These are phyloP conservation scores for Himalopsyche kuldschensis DNA, from an alignment of 2,888 invertebrate genomes.

Conservation along the genomic window DNA sequence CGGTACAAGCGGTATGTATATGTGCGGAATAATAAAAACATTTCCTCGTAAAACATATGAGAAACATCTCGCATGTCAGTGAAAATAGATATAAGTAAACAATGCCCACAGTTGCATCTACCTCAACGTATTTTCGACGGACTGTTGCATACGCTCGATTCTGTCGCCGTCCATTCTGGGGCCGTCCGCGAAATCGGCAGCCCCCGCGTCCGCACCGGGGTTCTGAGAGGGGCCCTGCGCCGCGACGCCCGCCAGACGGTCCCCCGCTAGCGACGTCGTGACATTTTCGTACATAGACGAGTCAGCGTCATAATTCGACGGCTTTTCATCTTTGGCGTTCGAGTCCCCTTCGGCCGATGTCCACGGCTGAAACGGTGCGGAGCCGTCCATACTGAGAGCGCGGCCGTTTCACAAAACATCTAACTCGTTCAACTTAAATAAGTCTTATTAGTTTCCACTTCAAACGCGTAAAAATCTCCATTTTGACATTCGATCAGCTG, in stretches of 20 bases:
- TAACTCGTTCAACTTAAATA: slow-evolving; percentile 17
- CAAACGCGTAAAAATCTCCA: slow-evolving; percentile 60
- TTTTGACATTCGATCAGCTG: slow-evolving; percentile 63
- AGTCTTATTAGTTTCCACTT: slow-evolving; percentile 43
- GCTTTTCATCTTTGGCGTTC: slow-evolving; percentile 49
- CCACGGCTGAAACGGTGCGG: slow-evolving; percentile 57
- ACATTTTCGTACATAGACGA: slow-evolving; percentile 3
- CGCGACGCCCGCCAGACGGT: not conserved
- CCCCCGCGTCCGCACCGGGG: not conserved
- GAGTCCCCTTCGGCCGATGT: slow-evolving; percentile 52
- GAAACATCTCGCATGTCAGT: not conserved
- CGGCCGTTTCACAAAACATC: slow-evolving; percentile 23
- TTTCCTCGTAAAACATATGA: not conserved
- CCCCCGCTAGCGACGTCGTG: not conserved
- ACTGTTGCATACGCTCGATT: slow-evolving; percentile 62
- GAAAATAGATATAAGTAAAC: not conserved
- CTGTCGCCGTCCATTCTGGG: slow-evolving; percentile 52
- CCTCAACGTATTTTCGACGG: slow-evolving; percentile 68
- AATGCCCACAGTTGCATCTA: slow-evolving; percentile 43
- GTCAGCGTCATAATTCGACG: slow-evolving; percentile 40
- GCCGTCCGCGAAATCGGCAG: not conserved
- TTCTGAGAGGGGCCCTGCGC: not conserved
- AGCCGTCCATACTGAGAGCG: slow-evolving; percentile 49
- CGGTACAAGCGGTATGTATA: too few relatives aligned
- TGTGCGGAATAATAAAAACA: too few relatives aligned